phyloP scores from a whole-genome alignment of 1,140 invertebrate species.

The Phenacoccus solenopsis region DNA sequence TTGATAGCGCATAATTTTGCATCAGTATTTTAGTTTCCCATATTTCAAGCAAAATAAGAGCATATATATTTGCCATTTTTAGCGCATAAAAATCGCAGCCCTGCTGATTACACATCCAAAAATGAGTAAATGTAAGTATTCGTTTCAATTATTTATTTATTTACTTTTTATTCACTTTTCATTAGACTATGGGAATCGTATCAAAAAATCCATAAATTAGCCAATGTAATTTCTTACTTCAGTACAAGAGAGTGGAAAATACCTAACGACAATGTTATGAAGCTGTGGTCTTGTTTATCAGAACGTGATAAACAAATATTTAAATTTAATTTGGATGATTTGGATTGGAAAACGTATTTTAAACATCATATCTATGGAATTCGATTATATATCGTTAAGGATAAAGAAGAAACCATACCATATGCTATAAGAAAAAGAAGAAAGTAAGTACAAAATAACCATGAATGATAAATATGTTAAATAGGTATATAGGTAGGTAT shows the following conservation, averaged over 20 bases:
- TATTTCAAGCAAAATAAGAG: too few relatives aligned
- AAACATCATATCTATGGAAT: not conserved
- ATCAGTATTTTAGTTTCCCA: too few relatives aligned
- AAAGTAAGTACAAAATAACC: not conserved
- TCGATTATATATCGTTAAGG: not conserved
- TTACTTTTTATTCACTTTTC: constrained; percentile 22
- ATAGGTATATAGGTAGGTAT: too few relatives aligned
- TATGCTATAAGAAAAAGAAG: not conserved
- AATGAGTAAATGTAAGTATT: too few relatives aligned
- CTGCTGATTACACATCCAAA: too few relatives aligned
- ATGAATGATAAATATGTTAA: too few relatives aligned
- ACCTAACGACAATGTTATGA: constrained; percentile 44
- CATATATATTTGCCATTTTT: too few relatives aligned
- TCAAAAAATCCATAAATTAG: constrained; percentile 59
- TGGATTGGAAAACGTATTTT: constrained; percentile 73
- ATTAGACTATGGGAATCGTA: constrained; percentile 52
- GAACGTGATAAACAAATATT: constrained; percentile 50
- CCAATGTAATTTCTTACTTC: constrained; percentile 24
- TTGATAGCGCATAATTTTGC: too few relatives aligned
- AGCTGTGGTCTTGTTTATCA: constrained; percentile 45
- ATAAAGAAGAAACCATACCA: not conserved
- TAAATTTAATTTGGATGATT: constrained; percentile 58
- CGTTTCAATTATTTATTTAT: constrained; percentile 8
- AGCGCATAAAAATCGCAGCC: too few relatives aligned
- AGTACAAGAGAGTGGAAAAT: constrained; percentile 24